phyloP scores from a whole-genome alignment of 2,113 vertebrate species.

The Ciconia stormi region DNA sequence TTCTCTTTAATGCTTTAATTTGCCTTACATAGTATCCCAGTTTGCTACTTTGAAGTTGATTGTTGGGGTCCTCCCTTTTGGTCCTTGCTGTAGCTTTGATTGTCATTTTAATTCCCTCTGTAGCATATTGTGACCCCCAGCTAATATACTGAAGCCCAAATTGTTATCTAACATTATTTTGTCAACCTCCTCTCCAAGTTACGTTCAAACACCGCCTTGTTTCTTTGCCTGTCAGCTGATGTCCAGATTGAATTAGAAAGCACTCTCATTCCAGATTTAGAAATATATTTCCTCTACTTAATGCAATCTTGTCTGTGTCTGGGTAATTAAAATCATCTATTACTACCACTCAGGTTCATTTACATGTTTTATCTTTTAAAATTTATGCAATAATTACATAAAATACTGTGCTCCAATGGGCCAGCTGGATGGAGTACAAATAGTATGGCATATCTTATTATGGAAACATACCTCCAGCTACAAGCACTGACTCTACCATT shows the following conservation, averaged over 20 bases:
- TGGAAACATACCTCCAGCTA: slow-evolving; percentile 6
- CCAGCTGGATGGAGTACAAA: slow-evolving; percentile 59
- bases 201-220: neutral
- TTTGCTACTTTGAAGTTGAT: neutral
- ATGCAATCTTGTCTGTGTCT: slow-evolving; percentile 66
- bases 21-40: neutral
- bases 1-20: neutral
- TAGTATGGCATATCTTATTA: slow-evolving; percentile 9
- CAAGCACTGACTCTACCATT: neutral
- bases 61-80: neutral
- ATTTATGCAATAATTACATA: slow-evolving; percentile 63
- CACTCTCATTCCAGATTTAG: slow-evolving; percentile 49
- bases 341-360: slow-evolving; percentile 65
- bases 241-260: slow-evolving; percentile 67
- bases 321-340: slow-evolving; percentile 68
- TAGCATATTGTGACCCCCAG: neutral
- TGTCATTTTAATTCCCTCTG: slow-evolving; percentile 18
- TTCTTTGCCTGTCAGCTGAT: slow-evolving; percentile 34
- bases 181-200: neutral
- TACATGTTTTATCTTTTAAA: slow-evolving; percentile 65
- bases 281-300: slow-evolving; percentile 69
- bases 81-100: neutral
- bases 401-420: slow-evolving; percentile 16
- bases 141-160: neutral
- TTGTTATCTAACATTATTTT: slow-evolving; percentile 19